phyloP scores from a whole-genome alignment of 2,888 invertebrate genomes.

The Hirtodrosophila histrioides region DNA sequence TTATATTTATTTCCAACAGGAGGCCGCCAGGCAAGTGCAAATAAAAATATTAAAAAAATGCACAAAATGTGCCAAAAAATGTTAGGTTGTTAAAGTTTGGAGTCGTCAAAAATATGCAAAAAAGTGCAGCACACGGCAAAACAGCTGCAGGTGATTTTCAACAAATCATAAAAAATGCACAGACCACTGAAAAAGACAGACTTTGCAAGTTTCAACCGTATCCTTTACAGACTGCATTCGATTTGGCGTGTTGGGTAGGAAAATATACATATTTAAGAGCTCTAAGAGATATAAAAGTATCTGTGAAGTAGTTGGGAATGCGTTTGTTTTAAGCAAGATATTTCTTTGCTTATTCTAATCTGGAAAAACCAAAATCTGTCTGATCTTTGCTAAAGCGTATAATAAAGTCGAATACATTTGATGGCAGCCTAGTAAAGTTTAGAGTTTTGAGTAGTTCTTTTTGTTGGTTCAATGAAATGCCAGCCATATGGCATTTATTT shows the following conservation, averaged over 20 bases:
- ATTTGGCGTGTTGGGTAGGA: not conserved
- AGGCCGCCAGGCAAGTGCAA: conserved; percentile 28
- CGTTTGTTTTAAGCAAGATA: not conserved
- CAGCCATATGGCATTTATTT: conserved; percentile 35
- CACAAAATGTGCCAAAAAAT: conserved; percentile 14
- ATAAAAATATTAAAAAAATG: conserved; percentile 30
- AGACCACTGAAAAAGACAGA: conserved; percentile 16
- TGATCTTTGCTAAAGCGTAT: not conserved
- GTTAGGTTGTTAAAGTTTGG: conserved; percentile 15
- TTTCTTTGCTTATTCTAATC: no score
- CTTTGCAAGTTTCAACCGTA: conserved; percentile 3
- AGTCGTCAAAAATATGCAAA: conserved; percentile 34
- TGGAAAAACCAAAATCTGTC: no score
- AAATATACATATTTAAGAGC: not conserved
- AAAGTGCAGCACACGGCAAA: conserved; percentile 40
- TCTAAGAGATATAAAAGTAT: conserved; percentile 4
- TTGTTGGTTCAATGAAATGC: conserved; percentile 4
- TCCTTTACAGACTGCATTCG: no score
- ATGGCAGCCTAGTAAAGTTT: not conserved
- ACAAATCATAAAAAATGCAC: conserved; percentile 48
- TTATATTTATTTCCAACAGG: not conserved
- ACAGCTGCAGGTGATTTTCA: conserved; percentile 74
- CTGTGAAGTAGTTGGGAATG: not conserved
- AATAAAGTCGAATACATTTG: not conserved
- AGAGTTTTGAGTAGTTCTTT: conserved; percentile 1